A percentile compares a stretch with the other conserved stretches of the same genome.
Evolutionary conservation across 1,140 invertebrate genomes (phyloP).

Genomic region (Scaptomyza pallida): DNA sequence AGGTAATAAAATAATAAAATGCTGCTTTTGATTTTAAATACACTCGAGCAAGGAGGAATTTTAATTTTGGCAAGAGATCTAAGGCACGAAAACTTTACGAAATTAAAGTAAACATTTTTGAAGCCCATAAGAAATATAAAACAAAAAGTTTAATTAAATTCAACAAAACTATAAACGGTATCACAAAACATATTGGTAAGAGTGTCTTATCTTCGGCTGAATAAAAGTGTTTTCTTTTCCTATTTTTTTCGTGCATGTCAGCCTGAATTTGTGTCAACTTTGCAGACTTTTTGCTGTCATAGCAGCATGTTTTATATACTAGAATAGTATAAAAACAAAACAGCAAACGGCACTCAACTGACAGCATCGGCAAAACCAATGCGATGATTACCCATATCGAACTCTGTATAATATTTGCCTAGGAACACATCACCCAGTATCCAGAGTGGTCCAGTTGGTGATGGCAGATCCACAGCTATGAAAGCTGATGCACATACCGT

Average conservation of each 20-base stretch:
- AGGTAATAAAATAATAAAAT: conserved; percentile 78
- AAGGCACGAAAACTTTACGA: no score
- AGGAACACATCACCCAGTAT: conserved; percentile 88
- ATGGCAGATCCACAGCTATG: conserved; percentile 69
- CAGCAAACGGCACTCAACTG: conserved; percentile 2
- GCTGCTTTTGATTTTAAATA: conserved; percentile 57
- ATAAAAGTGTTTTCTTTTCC: not conserved
- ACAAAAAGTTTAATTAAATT: no score
- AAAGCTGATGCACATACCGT: conserved; percentile 60
- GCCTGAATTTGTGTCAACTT: conserved; percentile 19
- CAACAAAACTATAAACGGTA: no score
- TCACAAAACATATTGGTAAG: not conserved
- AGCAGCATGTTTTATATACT: conserved; percentile 39
- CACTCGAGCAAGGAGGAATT: not conserved
- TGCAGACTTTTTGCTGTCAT: conserved; percentile 42
- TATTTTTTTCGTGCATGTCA: not conserved
- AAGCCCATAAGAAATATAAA: no score
- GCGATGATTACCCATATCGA: conserved; percentile 88
- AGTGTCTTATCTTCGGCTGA: not conserved
- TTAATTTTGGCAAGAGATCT: no score
- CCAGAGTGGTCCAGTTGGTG: conserved; percentile 67
- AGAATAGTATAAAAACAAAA: conserved; percentile 34
- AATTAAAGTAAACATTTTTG: no score
- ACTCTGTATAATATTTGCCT: conserved; percentile 89
- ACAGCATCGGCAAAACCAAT: conserved; percentile 86